Evolutionary conservation across 2,113 vertebrate genomes (phyloP), one percentile per base, ranked within the genome.

Genomic region (Gymnogyps californianus): DNA sequence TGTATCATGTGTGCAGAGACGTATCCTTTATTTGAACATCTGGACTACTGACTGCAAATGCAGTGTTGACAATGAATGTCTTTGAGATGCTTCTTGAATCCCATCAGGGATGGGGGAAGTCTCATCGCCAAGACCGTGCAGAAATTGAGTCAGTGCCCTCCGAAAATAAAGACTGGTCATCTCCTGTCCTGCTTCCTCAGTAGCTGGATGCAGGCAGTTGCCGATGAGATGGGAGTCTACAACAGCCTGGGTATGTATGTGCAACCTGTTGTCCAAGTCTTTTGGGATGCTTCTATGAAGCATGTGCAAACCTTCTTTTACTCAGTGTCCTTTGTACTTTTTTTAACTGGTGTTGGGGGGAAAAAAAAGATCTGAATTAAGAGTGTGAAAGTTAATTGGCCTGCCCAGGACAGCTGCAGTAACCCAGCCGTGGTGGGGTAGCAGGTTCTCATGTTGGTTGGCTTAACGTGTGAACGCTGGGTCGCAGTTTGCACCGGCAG

Each of bases 81-180:
- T 59, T 20, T 49, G 64, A 78, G 81, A 12, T n/a, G 31, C 65
- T 70, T 29, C 47, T 18, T 52, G 40, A 61, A 19, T 16, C 20
- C 46, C n/a, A 11, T 16, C 19, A 13, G 52, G 20, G 34, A 10
- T 38, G 54, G 38, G 54, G 38, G 34, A 51, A 24, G 24, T 61
- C 38, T 54, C 13, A 10, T 31, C 4, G 4, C 42, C 21, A 7
- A 42, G 42, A 49, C 4, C 0, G 0, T 31, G 36, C 42, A 71
- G 47, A 26, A 62, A 26, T 14, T 15, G 40, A 70, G 57, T 46
- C 36, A 5, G 46, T 13, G 38, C 6, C 31, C 32, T 38, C 34
- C 0, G 2, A 36, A 61, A 52, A n/a, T 38, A 9, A 24, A 26
- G 62, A 19, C 22, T 21, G 46, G 16, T 13, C 26, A 2, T 15